Evolutionary conservation across 2,797 vertebrate species (phyloP), one percentile per base, ranked within the genome.

Genomic region (Chrysocyon brachyurus): DNA sequence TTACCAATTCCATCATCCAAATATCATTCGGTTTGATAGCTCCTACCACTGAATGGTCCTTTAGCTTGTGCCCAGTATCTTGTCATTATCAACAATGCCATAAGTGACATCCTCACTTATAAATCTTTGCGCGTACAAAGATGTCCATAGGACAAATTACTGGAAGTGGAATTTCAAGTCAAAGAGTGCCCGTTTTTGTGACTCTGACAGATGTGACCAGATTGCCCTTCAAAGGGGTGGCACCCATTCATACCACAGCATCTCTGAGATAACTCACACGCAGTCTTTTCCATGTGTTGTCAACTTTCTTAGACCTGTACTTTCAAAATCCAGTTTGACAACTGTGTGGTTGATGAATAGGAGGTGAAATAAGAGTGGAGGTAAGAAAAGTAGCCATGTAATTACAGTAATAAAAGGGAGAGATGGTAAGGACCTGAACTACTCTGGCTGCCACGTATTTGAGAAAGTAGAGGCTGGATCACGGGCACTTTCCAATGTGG

Each of bases 351-450:
- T 83, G 11, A 64, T 56, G 31, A 72, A 49, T 33, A 68, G 15
- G 57, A 94, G 77, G 5, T 17, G 14, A 36, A 94, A 63, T 24
- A 64, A 68, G 49, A 77, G 19, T 54, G 59, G 66, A 91, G 85
- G 49, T 63, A 66, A 93, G 75, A 78, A 56, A 66, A 83, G 86
- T 5, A 90, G 66, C 57, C 92, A 82, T 10, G 31, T 16, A 72
- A 72, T 87, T 63, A 83, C 1, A 26, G 54, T 66, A 78, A 94
- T 90, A 78, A 93, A 79, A 93, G 31, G 70, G 63, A 95, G 77
- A 83, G 16, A 77, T 24, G 15, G 22, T 77, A 73, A 93, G 12
- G 63, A 68, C 7, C 75, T 57, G n/a, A 73, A 54, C 66, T 81
- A 79, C 16, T 11, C 36, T 14, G 86, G 63, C 72, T 33, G 40